Base-by-base conservation (phyloP, 2,113 vertebrate genomes). In the Eonycteris spelaea region DNA sequence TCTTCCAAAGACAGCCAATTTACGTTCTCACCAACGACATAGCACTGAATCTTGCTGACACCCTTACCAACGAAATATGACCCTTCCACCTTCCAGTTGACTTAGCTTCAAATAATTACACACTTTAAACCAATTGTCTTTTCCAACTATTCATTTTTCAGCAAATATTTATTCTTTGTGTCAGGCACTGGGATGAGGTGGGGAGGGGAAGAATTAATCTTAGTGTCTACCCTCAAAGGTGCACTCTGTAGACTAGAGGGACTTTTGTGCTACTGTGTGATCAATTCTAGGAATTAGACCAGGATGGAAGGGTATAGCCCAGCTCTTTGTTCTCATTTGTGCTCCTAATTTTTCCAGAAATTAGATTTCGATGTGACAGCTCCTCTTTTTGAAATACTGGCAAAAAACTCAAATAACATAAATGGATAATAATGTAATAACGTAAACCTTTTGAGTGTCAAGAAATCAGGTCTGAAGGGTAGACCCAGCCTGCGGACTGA, bases 261-360 rank as follows among this genome's bases (percentile, higher is more conserved):
- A 16, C 15, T 0, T n/a, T 16, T 18, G 33, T 18, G 3, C 48
- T 0, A 2, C 7, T 1, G 16, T 6, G 24, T 2, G 1, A 3
- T 51, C 4, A 2, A 26, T 2, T 35, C 40, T 68, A 1, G 1
- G 30, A 24, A 18, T 38, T 2, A 21, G 43, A 43, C 19, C 53
- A 30, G 48, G 35, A 12, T 3, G 18, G 18, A 68, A 26, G n/a
- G 18, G 8, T 1, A 10, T 45, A 38, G 1, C 1, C 11, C 15
- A 21, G 40, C 9, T 33, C 45, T 75, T 24, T 15, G 33, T 55
- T 35, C 77, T 48, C 63, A 21, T 7, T 43, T 8, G 78, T 22
- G 45, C 38, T 87, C 28, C 77, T 61, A 24, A 26, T 67, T 59
- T 63, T 45, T 22, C 19, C 67, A 33, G 68, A 82, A 82, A 91